Percentiles rank a stretch among this genome's conserved stretches.
Evolutionary conservation across 2,888 invertebrate genomes (phyloP).

Genomic region (Brachypalpus laphriformis): DNA sequence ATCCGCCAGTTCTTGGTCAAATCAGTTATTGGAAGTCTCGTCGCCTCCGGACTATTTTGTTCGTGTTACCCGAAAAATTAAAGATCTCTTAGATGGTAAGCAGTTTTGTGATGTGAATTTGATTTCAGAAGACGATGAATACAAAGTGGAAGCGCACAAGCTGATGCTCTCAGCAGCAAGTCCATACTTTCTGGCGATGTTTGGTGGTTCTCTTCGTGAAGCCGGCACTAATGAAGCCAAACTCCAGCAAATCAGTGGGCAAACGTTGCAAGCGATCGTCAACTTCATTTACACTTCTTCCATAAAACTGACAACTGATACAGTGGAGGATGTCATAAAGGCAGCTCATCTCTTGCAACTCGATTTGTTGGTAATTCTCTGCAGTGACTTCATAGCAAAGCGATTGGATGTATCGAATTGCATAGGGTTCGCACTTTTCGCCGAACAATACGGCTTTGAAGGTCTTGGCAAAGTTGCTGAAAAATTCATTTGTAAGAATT

Average conservation of each 20-base stretch:
- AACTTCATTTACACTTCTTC: constrained; percentile 10
- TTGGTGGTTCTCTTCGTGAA: neutral
- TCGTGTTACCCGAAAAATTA: too few relatives aligned
- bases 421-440: constrained; percentile 15
- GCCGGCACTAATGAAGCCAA: too few relatives aligned
- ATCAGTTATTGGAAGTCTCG: too few relatives aligned
- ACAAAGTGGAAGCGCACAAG: neutral
- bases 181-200: neutral
- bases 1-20: too few relatives aligned
- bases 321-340: constrained; percentile 5
- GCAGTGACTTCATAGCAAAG: constrained; percentile 18
- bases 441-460: constrained; percentile 2
- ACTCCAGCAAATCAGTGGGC: neutral
- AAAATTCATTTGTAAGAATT: neutral
- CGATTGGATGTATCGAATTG: constrained; percentile 18
- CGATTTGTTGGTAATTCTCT: neutral
- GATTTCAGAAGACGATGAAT: neutral
- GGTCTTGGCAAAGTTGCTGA: neutral
- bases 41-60: too few relatives aligned
- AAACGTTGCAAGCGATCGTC: neutral
- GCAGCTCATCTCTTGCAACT: constrained; percentile 23
- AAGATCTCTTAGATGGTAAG: too few relatives aligned
- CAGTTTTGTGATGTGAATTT: neutral
- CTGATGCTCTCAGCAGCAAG: neutral
- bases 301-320: neutral